Evolutionary conservation across 2,888 invertebrate genomes (phyloP).

Genomic region (Onchidella celtica): DNA sequence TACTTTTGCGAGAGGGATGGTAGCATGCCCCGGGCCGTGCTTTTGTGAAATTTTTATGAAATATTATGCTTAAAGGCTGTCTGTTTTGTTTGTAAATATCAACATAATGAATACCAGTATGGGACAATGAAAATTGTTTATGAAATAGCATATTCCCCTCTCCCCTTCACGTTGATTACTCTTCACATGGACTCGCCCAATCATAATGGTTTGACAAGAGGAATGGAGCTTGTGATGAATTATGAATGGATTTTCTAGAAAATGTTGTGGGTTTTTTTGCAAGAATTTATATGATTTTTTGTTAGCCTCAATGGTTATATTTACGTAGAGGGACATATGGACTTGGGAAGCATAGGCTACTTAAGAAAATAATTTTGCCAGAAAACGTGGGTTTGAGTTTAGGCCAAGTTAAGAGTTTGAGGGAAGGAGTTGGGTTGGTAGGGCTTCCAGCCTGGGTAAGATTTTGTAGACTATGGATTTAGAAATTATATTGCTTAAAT

Average conservation of each 20-base stretch:
- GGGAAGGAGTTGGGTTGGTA: no score
- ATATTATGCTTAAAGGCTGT: background rate
- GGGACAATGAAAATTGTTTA: background rate
- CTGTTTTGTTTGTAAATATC: background rate
- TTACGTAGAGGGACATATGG: no score
- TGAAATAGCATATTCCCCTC: background rate
- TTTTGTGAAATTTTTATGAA: background rate
- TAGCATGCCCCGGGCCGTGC: background rate
- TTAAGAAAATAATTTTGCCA: background rate
- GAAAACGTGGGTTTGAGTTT: background rate
- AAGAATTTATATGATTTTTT: background rate
- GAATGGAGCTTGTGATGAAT: background rate
- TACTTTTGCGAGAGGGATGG: background rate
- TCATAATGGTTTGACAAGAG: background rate
- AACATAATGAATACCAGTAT: background rate
- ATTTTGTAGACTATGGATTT: no score
- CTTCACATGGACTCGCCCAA: background rate
- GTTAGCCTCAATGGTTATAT: background rate
- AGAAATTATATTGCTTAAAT: no score
- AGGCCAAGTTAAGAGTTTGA: no score
- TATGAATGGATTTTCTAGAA: background rate
- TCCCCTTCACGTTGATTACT: background rate
- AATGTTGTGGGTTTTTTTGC: background rate
- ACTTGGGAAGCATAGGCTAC: background rate
- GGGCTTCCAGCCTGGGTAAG: no score